Percentiles rank a stretch among this genome's conserved stretches.
These are phyloP conservation scores for Asobara japonica DNA, from an alignment of 1,140 invertebrate genomes.

Conservation along the genomic window DNA sequence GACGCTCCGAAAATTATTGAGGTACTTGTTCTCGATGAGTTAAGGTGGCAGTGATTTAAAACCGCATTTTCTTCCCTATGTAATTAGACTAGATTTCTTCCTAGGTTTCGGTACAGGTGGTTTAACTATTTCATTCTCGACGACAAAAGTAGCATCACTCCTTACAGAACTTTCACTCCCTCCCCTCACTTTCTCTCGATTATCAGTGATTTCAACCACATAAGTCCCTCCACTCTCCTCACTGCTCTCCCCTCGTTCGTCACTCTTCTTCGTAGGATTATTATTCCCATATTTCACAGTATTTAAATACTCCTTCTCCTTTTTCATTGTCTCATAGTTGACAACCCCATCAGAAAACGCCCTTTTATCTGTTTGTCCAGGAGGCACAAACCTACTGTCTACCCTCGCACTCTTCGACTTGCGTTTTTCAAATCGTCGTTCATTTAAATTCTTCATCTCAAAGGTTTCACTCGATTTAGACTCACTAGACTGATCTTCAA, in stretches of 20 bases:
- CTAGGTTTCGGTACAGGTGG: conserved; percentile 46
- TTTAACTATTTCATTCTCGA: conserved; percentile 48
- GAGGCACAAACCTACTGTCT: background rate
- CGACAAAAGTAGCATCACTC: conserved; percentile 57
- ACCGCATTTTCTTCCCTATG: background rate
- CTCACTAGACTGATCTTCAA: conserved; percentile 17
- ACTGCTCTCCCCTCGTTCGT: conserved; percentile 21
- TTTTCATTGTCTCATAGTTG: background rate
- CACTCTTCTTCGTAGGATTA: conserved; percentile 20
- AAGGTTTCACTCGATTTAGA: conserved; percentile 5
- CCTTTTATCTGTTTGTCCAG: conserved; percentile 34
- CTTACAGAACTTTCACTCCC: conserved; percentile 43
- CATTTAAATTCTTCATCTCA: conserved; percentile 17
- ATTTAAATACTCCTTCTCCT: background rate
- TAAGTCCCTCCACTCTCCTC: conserved; percentile 54
- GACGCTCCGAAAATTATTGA: too few relatives aligned
- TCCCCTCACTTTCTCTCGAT: conserved; percentile 30
- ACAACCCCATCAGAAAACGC: conserved; percentile 42
- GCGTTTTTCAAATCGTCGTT: background rate
- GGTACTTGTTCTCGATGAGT: too few relatives aligned
- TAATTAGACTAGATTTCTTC: conserved; percentile 16
- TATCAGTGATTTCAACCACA: conserved; percentile 45
- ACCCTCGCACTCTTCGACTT: conserved; percentile 41
- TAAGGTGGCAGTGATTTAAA: too few relatives aligned
- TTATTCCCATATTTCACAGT: conserved; percentile 32